Evolutionary conservation across 2,113 vertebrate species (phyloP).

Genomic region (Seriola dumerili): DNA sequence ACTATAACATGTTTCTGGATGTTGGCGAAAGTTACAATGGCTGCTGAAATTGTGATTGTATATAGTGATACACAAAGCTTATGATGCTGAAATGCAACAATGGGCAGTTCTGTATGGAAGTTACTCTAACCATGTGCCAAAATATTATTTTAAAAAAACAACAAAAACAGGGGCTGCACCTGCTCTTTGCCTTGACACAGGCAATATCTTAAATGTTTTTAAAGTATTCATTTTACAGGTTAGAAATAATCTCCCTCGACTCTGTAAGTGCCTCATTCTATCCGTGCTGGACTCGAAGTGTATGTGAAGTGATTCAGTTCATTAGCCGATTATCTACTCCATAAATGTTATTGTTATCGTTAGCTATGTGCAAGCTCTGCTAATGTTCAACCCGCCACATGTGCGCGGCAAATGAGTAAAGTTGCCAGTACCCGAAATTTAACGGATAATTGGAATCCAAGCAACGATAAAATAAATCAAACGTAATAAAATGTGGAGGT

Average conservation of each 20-base stretch:
- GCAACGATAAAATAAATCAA: background rate
- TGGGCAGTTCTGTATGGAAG: background rate
- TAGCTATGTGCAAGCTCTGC: background rate
- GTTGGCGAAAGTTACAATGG: background rate
- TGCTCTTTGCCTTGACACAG: background rate
- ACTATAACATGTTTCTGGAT: background rate
- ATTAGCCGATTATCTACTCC: background rate
- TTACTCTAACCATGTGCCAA: background rate
- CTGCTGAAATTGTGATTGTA: background rate
- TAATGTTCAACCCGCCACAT: background rate
- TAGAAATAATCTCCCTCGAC: background rate
- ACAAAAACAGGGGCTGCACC: background rate
- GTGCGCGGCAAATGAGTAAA: slow-evolving; percentile 18
- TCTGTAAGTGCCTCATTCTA: background rate
- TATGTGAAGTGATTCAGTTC: background rate
- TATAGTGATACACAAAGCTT: background rate
- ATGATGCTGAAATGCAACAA: background rate
- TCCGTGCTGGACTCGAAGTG: background rate
- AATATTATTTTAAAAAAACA: background rate
- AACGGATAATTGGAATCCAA: background rate
- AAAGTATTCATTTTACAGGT: background rate
- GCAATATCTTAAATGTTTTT: background rate
- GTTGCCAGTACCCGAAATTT: background rate
- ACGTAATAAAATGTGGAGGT: background rate
- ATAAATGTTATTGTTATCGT: slow-evolving; percentile 10